Percentiles rank a stretch among this genome's conserved stretches.
Conservation (phyloP, 2,113 vertebrate genomes). For the Meles meles region DNA sequence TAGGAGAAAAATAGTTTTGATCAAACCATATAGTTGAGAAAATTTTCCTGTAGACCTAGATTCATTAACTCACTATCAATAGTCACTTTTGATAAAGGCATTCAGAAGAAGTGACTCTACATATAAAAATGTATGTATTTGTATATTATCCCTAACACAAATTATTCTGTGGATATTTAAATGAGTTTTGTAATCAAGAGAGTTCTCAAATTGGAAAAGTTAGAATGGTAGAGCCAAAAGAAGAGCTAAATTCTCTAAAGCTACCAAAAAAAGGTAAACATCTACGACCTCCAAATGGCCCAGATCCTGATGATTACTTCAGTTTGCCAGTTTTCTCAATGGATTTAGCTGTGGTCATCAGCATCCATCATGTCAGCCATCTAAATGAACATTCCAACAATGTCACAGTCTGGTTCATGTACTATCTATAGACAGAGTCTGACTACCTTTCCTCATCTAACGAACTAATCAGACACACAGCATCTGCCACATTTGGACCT, state of each 20-base stretch:
- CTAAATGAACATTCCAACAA: slow-evolving; percentile 32
- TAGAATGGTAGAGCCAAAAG: background rate
- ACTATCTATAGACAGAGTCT: slow-evolving; percentile 14
- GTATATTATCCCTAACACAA: background rate
- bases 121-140: background rate
- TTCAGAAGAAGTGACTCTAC: background rate
- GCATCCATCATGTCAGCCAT: background rate
- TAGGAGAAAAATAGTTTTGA: background rate
- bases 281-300: background rate
- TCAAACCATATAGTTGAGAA: background rate
- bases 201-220: background rate
- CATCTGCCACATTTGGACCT: slow-evolving; percentile 31
- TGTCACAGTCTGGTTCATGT: background rate
- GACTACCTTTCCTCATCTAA: slow-evolving; percentile 12
- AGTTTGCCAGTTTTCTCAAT: background rate
- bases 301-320: background rate
- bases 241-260: slow-evolving; percentile 3
- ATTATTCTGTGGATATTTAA: background rate
- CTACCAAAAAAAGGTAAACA: background rate
- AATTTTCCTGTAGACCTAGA: background rate
- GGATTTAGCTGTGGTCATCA: background rate
- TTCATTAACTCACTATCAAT: background rate
- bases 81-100: background rate
- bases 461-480: background rate
- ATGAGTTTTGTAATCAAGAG: background rate